A percentile compares a stretch with the other conserved stretches of the same genome.
phyloP scores from a whole-genome alignment of 2,888 invertebrate genomes.

The Erynnis tages region DNA sequence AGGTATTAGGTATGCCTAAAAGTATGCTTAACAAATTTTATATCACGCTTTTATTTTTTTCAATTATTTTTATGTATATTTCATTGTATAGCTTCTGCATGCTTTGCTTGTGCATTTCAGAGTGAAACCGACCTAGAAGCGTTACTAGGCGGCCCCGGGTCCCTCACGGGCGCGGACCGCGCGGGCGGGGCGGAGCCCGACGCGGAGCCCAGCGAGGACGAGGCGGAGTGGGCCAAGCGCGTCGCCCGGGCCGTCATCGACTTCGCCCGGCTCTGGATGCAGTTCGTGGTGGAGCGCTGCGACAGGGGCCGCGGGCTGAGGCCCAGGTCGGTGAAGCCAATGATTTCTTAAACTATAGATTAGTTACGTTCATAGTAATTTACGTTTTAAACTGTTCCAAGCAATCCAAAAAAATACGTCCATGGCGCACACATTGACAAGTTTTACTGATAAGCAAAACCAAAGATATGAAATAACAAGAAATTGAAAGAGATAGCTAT shows the following conservation, averaged over 20 bases:
- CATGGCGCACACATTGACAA: too few relatives aligned
- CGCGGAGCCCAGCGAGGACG: conserved; percentile 37
- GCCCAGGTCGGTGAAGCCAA: conserved; percentile 69
- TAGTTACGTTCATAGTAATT: background rate
- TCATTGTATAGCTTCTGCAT: too few relatives aligned
- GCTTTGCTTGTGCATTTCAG: too few relatives aligned
- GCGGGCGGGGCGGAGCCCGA: background rate
- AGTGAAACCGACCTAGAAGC: conserved; percentile 48
- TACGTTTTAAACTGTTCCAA: too few relatives aligned
- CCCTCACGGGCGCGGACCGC: conserved; percentile 24
- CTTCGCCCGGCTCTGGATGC: conserved; percentile 91
- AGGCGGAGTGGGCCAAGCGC: conserved; percentile 51
- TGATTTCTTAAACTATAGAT: background rate
- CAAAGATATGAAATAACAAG: too few relatives aligned
- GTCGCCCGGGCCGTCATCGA: conserved; percentile 61
- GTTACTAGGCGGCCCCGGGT: conserved; percentile 34
- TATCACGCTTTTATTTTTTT: too few relatives aligned
- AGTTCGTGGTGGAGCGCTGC: conserved; percentile 91
- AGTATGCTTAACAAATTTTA: too few relatives aligned
- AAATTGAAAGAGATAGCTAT: too few relatives aligned
- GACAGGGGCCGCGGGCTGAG: conserved; percentile 90
- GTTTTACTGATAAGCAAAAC: too few relatives aligned
- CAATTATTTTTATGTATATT: background rate
- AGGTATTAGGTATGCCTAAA: too few relatives aligned
- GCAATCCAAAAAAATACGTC: too few relatives aligned